Evolutionary conservation across 2,113 vertebrate genomes (phyloP).

Genomic region (Paraplagusia blochii): DNA sequence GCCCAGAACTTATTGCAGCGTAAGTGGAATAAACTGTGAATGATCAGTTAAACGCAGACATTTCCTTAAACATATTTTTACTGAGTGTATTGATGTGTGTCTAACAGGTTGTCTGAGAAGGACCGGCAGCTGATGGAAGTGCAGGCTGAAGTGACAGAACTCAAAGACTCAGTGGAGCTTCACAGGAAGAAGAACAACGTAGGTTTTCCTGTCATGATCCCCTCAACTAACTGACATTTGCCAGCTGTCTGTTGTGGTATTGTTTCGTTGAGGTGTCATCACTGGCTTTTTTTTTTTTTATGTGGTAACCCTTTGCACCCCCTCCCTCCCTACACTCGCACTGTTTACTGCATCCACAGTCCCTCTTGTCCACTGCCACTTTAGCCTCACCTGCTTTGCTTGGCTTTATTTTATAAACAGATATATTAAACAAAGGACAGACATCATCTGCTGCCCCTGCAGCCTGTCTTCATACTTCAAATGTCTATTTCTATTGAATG

Average conservation of each 20-base stretch:
- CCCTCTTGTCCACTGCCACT: slow-evolving; percentile 17
- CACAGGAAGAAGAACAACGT: slow-evolving; percentile 97
- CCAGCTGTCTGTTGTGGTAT: slow-evolving; percentile 1
- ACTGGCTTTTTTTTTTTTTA: not conserved
- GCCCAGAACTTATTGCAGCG: slow-evolving; percentile 64
- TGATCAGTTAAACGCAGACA: not conserved
- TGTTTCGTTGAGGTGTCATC: slow-evolving; percentile 5
- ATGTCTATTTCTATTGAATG: slow-evolving; percentile 44
- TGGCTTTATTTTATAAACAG: slow-evolving; percentile 6
- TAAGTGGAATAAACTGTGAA: slow-evolving; percentile 51
- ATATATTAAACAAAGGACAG: not conserved
- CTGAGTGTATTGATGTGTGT: not conserved
- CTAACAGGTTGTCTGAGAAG: slow-evolving; percentile 83
- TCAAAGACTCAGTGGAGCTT: slow-evolving; percentile 86
- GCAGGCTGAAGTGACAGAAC: slow-evolving; percentile 77
- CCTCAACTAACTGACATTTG: slow-evolving; percentile 2
- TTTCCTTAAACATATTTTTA: not conserved
- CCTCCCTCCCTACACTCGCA: slow-evolving; percentile 13
- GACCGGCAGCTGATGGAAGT: slow-evolving; percentile 80
- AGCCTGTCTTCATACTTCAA: slow-evolving; percentile 27
- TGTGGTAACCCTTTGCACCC: slow-evolving; percentile 18
- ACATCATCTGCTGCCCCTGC: slow-evolving; percentile 18
- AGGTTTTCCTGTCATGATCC: slow-evolving; percentile 66
- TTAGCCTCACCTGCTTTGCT: slow-evolving; percentile 12
- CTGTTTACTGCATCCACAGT: slow-evolving; percentile 30